Conservation (phyloP, 1,140 invertebrate species). For the Achroia grisella region DNA sequence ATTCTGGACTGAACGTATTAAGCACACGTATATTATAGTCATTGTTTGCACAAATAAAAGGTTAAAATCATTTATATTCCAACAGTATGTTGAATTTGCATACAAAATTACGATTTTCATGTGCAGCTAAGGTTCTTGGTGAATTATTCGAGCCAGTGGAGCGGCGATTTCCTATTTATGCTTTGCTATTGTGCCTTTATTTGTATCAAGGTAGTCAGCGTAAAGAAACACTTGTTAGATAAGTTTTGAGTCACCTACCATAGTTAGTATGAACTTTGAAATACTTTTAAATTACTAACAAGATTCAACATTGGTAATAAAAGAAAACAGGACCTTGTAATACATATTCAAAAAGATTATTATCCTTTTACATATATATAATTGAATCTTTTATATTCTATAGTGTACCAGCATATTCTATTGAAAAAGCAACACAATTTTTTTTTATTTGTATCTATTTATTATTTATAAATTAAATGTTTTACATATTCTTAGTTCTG, state of each 20-base stretch:
- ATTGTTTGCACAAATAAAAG: constrained; percentile 7
- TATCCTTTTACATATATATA: too few species aligned
- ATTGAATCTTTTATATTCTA: too few species aligned
- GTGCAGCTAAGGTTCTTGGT: constrained; percentile 51
- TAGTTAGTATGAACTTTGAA: constrained; percentile 2
- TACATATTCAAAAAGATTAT: too few species aligned
- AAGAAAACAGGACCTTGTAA: neutral
- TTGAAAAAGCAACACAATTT: too few species aligned
- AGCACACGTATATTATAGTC: too few species aligned
- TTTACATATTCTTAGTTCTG: too few species aligned
- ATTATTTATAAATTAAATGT: too few species aligned
- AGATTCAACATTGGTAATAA: neutral
- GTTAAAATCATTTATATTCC: constrained; percentile 18
- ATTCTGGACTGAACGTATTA: too few species aligned
- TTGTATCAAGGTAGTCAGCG: constrained; percentile 51
- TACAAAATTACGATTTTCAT: constrained; percentile 64
- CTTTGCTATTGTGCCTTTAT: constrained; percentile 61
- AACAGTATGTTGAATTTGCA: constrained; percentile 42
- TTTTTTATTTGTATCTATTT: too few species aligned
- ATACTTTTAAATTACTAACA: neutral
- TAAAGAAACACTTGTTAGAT: constrained; percentile 48
- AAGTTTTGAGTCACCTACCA: constrained; percentile 31
- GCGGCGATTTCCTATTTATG: constrained; percentile 65
- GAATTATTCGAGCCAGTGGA: constrained; percentile 67
- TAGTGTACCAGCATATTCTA: too few species aligned